These are phyloP conservation scores for Herminia tarsipennalis DNA, from an alignment of 2,888 invertebrate species.

Conservation along the genomic window DNA sequence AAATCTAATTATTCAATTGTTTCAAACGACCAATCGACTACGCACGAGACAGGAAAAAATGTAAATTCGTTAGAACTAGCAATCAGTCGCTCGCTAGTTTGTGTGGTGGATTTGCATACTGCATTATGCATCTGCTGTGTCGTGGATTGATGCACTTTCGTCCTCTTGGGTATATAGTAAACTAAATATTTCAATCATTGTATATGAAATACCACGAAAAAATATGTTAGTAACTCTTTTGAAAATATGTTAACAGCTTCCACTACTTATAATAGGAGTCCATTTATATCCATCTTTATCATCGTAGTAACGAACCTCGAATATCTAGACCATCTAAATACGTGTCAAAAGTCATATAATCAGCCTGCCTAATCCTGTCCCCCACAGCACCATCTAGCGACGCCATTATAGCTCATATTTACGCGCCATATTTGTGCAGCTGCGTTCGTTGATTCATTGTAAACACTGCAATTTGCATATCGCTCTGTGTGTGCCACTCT, in stretches of 20 bases:
- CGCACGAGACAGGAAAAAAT: conserved; percentile 35
- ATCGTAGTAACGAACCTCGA: background rate
- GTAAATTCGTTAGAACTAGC: conserved; percentile 49
- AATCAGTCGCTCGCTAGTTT: conserved; percentile 48
- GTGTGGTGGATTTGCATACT: conserved; percentile 45
- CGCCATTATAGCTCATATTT: conserved; percentile 54
- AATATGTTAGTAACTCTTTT: too few relatives aligned
- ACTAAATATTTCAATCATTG: conserved; percentile 1
- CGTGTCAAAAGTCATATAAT: conserved; percentile 30
- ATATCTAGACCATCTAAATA: conserved; percentile 19
- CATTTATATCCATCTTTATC: too few relatives aligned
- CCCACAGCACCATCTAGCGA: conserved; percentile 42
- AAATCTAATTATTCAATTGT: conserved; percentile 39
- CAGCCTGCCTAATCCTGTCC: conserved; percentile 39
- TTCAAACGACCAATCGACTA: conserved; percentile 40
- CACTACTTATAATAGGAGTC: too few relatives aligned
- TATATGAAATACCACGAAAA: background rate
- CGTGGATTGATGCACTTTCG: conserved; percentile 41
- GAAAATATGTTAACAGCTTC: too few relatives aligned
- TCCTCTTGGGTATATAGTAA: conserved; percentile 19
- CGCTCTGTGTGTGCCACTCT: conserved; percentile 39
- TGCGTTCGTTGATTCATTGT: conserved; percentile 55
- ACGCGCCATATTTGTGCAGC: conserved; percentile 59
- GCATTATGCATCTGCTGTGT: conserved; percentile 46
- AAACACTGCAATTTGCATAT: conserved; percentile 56